These are phyloP conservation scores for Halcyon leucocephala DNA, from an alignment of 2,797 vertebrate species.

Conservation along the genomic window DNA sequence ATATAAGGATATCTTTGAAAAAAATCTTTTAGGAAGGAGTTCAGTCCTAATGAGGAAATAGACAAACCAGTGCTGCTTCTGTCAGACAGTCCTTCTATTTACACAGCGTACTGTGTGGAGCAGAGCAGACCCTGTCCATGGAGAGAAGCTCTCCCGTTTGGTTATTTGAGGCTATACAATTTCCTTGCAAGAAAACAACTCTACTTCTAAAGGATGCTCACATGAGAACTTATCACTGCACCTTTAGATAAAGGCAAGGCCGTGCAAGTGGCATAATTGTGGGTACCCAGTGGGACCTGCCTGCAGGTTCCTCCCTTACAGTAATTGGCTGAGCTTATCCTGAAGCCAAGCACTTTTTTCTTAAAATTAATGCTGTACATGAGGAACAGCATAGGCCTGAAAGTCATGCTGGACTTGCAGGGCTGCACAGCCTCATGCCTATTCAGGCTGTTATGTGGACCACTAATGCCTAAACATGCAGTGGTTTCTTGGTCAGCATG, in stretches of 20 bases:
- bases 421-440: neutral
- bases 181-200: neutral
- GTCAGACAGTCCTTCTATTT: neutral
- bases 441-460: neutral
- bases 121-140: neutral
- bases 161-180: neutral
- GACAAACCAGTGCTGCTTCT: neutral
- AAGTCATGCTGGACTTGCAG: neutral
- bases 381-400: neutral
- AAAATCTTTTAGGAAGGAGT: neutral
- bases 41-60: neutral
- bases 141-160: neutral
- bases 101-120: neutral
- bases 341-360: neutral
- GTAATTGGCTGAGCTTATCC: neutral
- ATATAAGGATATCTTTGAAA: neutral
- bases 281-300: neutral
- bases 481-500: neutral
- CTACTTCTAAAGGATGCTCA: neutral
- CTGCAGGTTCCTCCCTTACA: neutral
- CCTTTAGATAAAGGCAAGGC: neutral
- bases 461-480: neutral
- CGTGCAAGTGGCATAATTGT: no score
- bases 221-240: neutral
- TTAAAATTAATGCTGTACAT: no score